Base-by-base conservation (phyloP, 1,140 invertebrate species). In the Hylyphantes graminicola region DNA sequence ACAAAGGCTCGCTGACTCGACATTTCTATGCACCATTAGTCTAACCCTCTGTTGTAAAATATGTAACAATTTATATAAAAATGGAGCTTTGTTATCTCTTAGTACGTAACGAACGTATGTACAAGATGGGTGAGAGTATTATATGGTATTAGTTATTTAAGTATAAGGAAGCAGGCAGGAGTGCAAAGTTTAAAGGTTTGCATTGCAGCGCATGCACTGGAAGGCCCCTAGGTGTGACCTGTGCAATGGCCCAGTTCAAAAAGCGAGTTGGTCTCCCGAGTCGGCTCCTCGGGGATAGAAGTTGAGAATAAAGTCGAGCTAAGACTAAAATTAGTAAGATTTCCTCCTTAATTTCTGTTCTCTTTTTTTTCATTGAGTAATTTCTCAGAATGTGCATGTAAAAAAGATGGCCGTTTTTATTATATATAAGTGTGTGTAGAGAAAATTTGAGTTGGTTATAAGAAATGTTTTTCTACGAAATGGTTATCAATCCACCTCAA, bases 11-110 rank as follows among this genome's bases (percentile, higher is more conserved):
- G 72, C 80, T 75, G 19, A 74, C 80, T 64, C 70, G 51, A 73
- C 51, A 55, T 59, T 75, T 76, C 74, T 76, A 76, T 84, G 82
- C 82, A 84, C 82, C 82, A 84, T 68, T 50, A 84, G 74, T 77
- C 74, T 84, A 84, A 76, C 82, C 73, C 72, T 84, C 82, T 76
- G 73, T 84, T 84, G 82, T 84, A 84, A 84, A 84, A 84, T 84
- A 84, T 84, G 82, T 84, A 84, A 84, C 82, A 84, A 84, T 84
- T 84, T 77, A 84, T 84, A 84, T 84, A 84, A 84, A 84, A 84
- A 84, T 84, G 82, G 82, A 84, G 82, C 82, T 84, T 84, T 75
- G 68, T 70, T 55, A 61, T 74, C 65, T 83, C 70, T 74, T 74
- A 83, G 61, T 83, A 84, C 73, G 65, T 72, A 84, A 84, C 82